Percentiles rank a stretch among this genome's conserved stretches.
Evolutionary conservation across 2,888 invertebrate genomes (phyloP).

Genomic region (Nemotelus nigrinus): DNA sequence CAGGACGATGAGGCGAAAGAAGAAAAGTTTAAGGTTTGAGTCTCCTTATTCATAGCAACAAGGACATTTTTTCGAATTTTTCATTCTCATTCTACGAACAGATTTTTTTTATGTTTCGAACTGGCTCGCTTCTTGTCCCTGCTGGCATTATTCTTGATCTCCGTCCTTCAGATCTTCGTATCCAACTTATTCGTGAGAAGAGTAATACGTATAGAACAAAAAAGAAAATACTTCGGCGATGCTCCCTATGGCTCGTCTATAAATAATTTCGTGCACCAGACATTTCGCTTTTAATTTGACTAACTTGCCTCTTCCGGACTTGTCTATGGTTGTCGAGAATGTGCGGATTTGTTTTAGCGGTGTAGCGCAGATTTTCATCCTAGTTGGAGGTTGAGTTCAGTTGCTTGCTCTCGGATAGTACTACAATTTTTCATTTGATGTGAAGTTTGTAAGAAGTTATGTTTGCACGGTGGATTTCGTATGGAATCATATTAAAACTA

Average conservation of each 20-base stretch:
- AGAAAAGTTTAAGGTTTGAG: constrained; percentile 9
- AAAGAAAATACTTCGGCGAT: constrained; percentile 17
- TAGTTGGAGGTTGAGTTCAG: too few species aligned
- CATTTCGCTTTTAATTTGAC: constrained; percentile 64
- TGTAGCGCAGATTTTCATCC: neutral
- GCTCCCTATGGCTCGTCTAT: constrained; percentile 52
- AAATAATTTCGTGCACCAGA: constrained; percentile 67
- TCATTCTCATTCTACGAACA: constrained; percentile 9
- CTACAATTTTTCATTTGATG: too few species aligned
- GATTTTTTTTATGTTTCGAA: constrained; percentile 37
- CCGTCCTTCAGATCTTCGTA: constrained; percentile 18
- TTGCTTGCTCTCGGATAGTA: too few species aligned
- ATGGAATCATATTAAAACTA: too few species aligned
- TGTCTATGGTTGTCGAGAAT: constrained; percentile 20
- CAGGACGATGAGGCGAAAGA: neutral
- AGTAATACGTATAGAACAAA: constrained; percentile 17
- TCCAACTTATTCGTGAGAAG: neutral
- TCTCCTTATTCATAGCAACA: constrained; percentile 16
- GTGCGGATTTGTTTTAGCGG: constrained; percentile 15
- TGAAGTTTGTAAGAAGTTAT: too few species aligned
- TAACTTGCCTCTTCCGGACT: constrained; percentile 57
- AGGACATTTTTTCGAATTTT: constrained; percentile 38
- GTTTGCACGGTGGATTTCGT: too few species aligned
- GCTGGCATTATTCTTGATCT: constrained; percentile 44
- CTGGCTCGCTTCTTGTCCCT: constrained; percentile 40